Evolutionary conservation across 2,888 invertebrate species (phyloP).

Genomic region (Trachelus troglodyta): DNA sequence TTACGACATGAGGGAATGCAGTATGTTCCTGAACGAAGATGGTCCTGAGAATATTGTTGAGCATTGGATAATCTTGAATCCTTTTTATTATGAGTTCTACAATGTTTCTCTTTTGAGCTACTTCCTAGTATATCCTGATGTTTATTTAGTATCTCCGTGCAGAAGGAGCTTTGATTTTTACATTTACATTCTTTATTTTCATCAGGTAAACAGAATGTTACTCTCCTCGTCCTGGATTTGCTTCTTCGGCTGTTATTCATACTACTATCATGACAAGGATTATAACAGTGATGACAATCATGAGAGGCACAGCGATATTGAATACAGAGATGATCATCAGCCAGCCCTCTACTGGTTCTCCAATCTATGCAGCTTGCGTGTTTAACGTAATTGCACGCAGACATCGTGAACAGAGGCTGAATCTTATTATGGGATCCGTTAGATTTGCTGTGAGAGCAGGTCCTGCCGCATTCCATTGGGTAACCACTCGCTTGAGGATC

Average conservation of each 20-base stretch:
- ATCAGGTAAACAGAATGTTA: constrained; percentile 11
- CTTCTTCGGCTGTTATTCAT: neutral
- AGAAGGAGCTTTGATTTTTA: neutral
- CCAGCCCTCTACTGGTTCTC: neutral
- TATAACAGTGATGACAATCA: neutral
- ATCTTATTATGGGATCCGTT: neutral
- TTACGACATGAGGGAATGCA: neutral
- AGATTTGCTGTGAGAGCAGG: neutral
- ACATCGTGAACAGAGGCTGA: neutral
- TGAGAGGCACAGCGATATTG: neutral
- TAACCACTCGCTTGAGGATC: neutral
- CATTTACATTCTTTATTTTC: neutral
- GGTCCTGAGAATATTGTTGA: neutral
- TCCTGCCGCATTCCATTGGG: neutral
- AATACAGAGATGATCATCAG: neutral
- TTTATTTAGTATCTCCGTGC: constrained; percentile 4
- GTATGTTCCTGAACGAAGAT: neutral
- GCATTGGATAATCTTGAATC: neutral
- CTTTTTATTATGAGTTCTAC: neutral
- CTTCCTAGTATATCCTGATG: constrained; percentile 3
- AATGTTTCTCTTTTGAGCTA: neutral
- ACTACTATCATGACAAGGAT: neutral
- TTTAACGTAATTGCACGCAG: neutral
- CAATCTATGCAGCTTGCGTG: neutral
- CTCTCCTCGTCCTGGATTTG: constrained; percentile 12